These are phyloP conservation scores for Triplophysa tibetana DNA, from an alignment of 2,113 vertebrate species.

Conservation along the genomic window DNA sequence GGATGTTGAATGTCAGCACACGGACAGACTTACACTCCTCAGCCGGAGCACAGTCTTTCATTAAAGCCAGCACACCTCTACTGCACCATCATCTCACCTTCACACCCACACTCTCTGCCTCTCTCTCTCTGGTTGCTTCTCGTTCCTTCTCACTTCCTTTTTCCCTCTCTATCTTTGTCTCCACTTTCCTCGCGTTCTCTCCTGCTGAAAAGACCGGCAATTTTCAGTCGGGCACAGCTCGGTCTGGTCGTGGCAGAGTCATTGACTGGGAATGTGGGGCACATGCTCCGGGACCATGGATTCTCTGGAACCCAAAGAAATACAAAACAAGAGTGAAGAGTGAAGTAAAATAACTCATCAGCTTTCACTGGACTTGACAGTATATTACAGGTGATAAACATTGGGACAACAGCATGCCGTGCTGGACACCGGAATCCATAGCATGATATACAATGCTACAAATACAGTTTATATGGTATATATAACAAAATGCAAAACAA, in stretches of 20 bases:
- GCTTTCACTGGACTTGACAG: too few species aligned
- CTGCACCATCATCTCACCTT: slow-evolving; percentile 39
- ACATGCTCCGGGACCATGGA: too few species aligned
- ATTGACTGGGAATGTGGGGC: too few species aligned
- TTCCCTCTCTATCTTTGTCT: background rate
- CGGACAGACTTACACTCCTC: slow-evolving; percentile 39
- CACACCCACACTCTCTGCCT: slow-evolving; percentile 25
- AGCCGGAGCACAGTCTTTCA: slow-evolving; percentile 46
- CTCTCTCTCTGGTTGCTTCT: slow-evolving; percentile 1
- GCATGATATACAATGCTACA: background rate
- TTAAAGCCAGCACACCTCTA: slow-evolving; percentile 45
- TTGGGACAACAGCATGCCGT: too few species aligned
- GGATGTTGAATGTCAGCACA: slow-evolving; percentile 48
- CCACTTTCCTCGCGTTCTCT: background rate
- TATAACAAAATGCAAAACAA: too few species aligned
- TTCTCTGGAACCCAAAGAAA: too few species aligned
- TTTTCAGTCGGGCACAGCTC: background rate
- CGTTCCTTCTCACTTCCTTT: background rate
- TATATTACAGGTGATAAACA: too few species aligned
- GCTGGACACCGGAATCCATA: background rate
- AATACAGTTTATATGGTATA: too few species aligned
- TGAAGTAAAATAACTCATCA: too few species aligned
- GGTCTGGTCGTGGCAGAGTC: too few species aligned
- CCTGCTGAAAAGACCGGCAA: background rate
- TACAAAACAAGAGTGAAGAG: too few species aligned